Evolutionary conservation across 1,140 invertebrate genomes (phyloP).

Genomic region (Drosophila subpulchrella): DNA sequence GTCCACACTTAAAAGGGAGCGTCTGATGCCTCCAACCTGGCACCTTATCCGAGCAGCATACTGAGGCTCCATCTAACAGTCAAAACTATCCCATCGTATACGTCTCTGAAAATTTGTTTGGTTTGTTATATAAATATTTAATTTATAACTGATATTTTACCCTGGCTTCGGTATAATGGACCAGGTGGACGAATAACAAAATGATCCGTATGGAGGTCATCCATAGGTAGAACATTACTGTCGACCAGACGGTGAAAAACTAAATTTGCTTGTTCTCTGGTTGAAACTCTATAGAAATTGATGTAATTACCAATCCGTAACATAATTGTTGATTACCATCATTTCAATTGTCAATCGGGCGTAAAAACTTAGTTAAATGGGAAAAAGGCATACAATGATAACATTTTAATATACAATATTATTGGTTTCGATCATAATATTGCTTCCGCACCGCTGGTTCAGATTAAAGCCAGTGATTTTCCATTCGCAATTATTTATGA

Average conservation of each 20-base stretch:
- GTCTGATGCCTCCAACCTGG: constrained; percentile 5
- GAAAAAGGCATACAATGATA: not conserved
- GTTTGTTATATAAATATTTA: not conserved
- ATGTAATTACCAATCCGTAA: constrained; percentile 4
- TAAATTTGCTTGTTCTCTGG: not conserved
- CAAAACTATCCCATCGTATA: constrained; percentile 38
- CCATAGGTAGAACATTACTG: constrained; percentile 23
- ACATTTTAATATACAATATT: not conserved
- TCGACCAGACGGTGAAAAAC: not conserved
- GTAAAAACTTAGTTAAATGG: not conserved
- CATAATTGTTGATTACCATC: constrained; percentile 11
- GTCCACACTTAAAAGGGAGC: constrained; percentile 39
- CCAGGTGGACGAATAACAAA: constrained; percentile 14
- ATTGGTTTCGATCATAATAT: no score
- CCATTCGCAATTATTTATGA: not conserved
- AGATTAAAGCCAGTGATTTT: not conserved
- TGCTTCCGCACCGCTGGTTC: not conserved
- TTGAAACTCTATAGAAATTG: not conserved
- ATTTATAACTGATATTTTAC: not conserved
- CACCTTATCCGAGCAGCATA: constrained; percentile 25
- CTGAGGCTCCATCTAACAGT: constrained; percentile 9
- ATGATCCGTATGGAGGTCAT: constrained; percentile 3
- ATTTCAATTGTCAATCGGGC: not conserved
- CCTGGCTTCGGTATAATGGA: constrained; percentile 17
- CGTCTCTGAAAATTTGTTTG: not conserved